Evolutionary conservation across 2,113 vertebrate species (phyloP), one percentile per base, ranked within the genome.

Genomic region (Miniopterus natalensis): DNA sequence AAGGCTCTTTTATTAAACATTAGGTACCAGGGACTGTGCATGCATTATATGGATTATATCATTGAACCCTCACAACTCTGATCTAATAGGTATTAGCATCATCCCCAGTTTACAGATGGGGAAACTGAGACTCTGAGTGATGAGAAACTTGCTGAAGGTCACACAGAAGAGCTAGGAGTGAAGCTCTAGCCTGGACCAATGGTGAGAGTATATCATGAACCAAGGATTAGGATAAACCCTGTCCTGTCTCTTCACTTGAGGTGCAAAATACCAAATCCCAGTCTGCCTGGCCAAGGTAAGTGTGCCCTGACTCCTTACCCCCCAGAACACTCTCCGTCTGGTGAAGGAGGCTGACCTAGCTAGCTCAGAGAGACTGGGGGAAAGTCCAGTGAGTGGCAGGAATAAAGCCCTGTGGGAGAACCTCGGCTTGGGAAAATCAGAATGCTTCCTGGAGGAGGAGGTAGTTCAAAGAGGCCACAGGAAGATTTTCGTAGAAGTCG

Each of bases 381-480:
- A 87, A 86, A 86, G 61, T 86, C 85, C 51, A 83, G 13, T 86
- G 47, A 84, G 59, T 84, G 57, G 53, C 47, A 93, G 36, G 45
- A 81, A 65, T 96, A 91, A 95, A 79, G 12, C 15, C 9, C 59
- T 68, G 29, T 87, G 89, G 70, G 57, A 86, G 71, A 86, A 87
- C 27, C 3, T 63, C 8, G 6, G 84, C 49, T 75, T 74, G 25
- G 45, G 31, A 92, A 84, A 92, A 92, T 61, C 80, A 84, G 47
- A 93, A 95, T 83, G 70, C 42, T 95, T 94, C 84, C 73, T 57
- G 29, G 25, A 68, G n/a, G 23, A 92, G 40, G 15, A 92, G 27
- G 31, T 79, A 83, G 13, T 78, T 92, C 49, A 84, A 71, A 91
- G 47, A 84, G 27, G 17, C n/a, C 27, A 17, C 29, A 59, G 36